Evolutionary conservation across 2,113 vertebrate genomes (phyloP).

Genomic region (Amphiprion percula): DNA sequence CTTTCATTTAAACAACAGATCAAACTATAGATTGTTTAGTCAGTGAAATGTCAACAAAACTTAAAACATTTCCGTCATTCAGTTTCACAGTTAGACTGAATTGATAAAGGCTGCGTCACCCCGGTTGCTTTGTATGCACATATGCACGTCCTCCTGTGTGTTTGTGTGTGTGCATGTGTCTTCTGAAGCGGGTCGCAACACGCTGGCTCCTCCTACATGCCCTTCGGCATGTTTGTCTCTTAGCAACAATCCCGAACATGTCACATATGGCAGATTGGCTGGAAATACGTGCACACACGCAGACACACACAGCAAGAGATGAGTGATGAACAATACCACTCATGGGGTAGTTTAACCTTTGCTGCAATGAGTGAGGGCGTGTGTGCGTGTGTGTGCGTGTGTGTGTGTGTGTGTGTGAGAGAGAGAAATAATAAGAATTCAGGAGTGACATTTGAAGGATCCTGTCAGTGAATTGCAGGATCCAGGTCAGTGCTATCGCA

Average conservation of each 20-base stretch:
- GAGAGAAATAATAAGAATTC: conserved; percentile 42
- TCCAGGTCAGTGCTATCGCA: conserved; percentile 21
- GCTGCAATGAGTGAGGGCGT: conserved; percentile 25
- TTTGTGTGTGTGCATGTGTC: conserved; percentile 28
- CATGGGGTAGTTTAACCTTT: conserved; percentile 72
- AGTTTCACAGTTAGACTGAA: too few relatives aligned
- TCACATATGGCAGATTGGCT: conserved; percentile 40
- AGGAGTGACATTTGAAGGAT: conserved; percentile 60
- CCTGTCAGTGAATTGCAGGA: conserved; percentile 15
- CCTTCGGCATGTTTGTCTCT: conserved; percentile 61
- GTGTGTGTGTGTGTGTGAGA: conserved; percentile 1
- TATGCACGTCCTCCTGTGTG: background rate
- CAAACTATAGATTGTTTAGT: too few relatives aligned
- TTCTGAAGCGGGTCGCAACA: conserved; percentile 17
- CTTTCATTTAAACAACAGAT: too few relatives aligned
- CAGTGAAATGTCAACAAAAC: too few relatives aligned
- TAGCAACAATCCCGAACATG: conserved; percentile 70
- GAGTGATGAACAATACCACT: conserved; percentile 63
- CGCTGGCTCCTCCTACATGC: conserved; percentile 28
- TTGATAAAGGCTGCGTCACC: background rate
- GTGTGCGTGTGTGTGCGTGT: background rate
- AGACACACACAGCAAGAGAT: conserved; percentile 20
- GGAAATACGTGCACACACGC: conserved; percentile 12
- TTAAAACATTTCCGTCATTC: too few relatives aligned
- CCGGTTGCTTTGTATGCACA: background rate